These are phyloP conservation scores for Oryzias sinensis DNA, from an alignment of 2,797 vertebrate genomes.

Conservation along the genomic window DNA sequence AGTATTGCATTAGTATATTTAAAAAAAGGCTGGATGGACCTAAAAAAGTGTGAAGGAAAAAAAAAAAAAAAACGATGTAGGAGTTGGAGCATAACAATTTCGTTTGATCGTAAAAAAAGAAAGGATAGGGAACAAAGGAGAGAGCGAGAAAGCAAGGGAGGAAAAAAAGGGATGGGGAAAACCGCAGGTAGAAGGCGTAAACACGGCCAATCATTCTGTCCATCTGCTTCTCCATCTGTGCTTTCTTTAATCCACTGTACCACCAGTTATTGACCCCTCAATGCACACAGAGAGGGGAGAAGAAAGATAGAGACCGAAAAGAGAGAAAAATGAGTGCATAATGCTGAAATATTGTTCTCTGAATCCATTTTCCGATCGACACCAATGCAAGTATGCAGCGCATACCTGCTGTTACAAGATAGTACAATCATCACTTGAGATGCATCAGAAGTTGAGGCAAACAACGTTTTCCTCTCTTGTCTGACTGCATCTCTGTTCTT, in stretches of 20 bases:
- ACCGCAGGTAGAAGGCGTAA: constrained; percentile 80
- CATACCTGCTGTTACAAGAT: constrained; percentile 56
- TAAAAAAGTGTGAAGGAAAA: constrained; percentile 23
- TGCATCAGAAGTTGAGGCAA: constrained; percentile 56
- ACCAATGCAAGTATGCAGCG: constrained; percentile 22
- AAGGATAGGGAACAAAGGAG: constrained; percentile 41
- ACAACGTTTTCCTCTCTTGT: constrained; percentile 64
- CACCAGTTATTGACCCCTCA: constrained; percentile 78
- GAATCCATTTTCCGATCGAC: constrained; percentile 58
- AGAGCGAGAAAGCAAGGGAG: constrained; percentile 38
- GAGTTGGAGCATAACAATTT: constrained; percentile 29
- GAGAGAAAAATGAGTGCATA: constrained; percentile 5
- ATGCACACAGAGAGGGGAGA: constrained; percentile 56
- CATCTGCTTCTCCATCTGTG: constrained; percentile 84
- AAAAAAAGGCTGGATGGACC: not conserved
- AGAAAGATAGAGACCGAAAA: constrained; percentile 20
- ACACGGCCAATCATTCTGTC: constrained; percentile 80
- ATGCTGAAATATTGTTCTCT: constrained; percentile 43
- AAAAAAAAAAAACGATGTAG: constrained; percentile 26
- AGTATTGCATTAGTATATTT: not conserved
- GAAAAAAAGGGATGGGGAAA: constrained; percentile 50
- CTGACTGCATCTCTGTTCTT: constrained; percentile 63
- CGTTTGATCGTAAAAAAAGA: constrained; percentile 60
- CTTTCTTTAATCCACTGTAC: constrained; percentile 79
- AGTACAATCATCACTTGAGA: constrained; percentile 64